Evolutionary conservation across 2,113 vertebrate genomes (phyloP), one percentile per base, ranked within the genome.

Genomic region (Actenoides hombroni): DNA sequence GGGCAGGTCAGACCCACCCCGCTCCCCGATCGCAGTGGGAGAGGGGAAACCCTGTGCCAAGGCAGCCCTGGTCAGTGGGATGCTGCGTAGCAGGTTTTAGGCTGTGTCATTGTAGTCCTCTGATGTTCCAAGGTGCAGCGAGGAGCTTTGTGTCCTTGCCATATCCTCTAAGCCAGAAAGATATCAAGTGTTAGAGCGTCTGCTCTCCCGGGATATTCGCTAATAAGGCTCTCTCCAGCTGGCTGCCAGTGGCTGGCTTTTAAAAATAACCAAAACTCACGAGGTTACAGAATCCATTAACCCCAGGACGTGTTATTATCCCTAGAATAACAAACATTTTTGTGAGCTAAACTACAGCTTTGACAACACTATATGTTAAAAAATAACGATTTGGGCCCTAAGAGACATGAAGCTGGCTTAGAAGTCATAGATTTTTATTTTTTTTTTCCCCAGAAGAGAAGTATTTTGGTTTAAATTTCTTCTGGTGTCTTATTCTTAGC

Each of bases 121-220:
- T 79, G 51, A 11, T 91, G 78, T 84, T 79, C 81, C 69, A 40
- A 84, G 74, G 81, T 63, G 70, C 82, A 82, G 46, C 8, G 60
- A 76, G 78, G 56, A 94, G 70, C 74, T 91, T 56, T 69, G 56
- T 88, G 75, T 93, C 92, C 87, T 93, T 94, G 87, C 57, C 54
- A 5, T 44, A 33, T 64, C 75, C 82, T 79, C 75, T 44, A 56
- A 75, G 74, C 69, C 87, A 77, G 61, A 51, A 26, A 85, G 90
- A 33, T 85, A 95, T 49, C 90, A 56, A 60, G 54, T 61, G 88
- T 70, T 60, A 0, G 16, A 12, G 65, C 44, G 48, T 29, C 92
- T 93, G 78, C 75, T 93, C 94, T 83, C 82, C 0, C 2, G 61
- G 78, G 85, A 85, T 42, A 53, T 59, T 88, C 5, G 3, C 71